Base-by-base conservation (phyloP, 2,797 vertebrate genomes). In the Phoebastria nigripes region DNA sequence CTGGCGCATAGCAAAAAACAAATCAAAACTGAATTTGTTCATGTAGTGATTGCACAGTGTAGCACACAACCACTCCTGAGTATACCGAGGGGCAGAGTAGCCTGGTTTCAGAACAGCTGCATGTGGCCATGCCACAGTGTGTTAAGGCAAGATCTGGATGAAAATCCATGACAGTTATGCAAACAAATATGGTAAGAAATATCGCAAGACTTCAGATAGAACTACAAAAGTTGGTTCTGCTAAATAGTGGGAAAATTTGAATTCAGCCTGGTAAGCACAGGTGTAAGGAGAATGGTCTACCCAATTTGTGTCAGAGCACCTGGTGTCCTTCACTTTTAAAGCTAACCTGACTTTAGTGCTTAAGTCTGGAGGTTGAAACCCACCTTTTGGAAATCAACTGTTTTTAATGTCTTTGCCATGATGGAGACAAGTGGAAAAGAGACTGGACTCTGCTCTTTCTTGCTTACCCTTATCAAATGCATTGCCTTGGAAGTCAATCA, bases 251-350 rank as follows among this genome's bases (percentile, higher is more conserved):
- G 9, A 49, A 74, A 72, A 59, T 5, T 15, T 12, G 16, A 76
- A 46, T 44, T 26, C 29, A 79, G 4, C 15, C 13, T 44, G 9
- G 7, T 59, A 49, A 63, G 37, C 15, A 46, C 22, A 49, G 31
- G 33, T 12, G 1, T 10, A 31, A 88, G 13, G 58, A 76, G 25
- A 66, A 52, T 0, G 0, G 41, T 22, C 58, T 73, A 4, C 7
- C 4, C 22, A 16, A 0, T 52, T 82, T 55, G 12, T 46, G 13
- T 17, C 2, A 0, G 29, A 82, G 20, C 1, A 9, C 12, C 24
- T 46, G 20, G 7, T 55, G 13, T 74, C 21, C 31, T 81, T 52
- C 20, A 33, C 5, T 74, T 78, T 24, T 20, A 74, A 82, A 80
- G 9, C 7, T 16, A 35, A 93, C 12, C 3, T 51, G 37, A 52